Conservation (phyloP, 2,113 vertebrate species). For the Urocitellus parryii region DNA sequence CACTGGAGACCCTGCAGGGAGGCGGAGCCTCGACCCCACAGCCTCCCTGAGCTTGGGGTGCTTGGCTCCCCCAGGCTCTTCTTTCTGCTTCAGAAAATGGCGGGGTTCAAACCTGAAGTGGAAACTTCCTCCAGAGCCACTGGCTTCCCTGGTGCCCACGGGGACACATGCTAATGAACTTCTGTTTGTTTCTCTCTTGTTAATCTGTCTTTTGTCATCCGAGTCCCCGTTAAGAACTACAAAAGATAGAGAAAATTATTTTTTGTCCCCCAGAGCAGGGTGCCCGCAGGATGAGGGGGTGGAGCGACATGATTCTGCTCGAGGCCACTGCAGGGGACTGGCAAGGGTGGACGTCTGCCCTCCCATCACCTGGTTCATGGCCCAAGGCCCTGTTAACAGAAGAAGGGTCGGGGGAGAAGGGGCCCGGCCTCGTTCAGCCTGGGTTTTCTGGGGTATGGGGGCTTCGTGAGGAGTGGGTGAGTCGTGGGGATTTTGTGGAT, state of each 20-base stretch:
- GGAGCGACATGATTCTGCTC: not conserved
- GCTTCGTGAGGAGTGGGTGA: not conserved
- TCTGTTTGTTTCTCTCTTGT: not conserved
- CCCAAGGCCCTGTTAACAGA: not conserved
- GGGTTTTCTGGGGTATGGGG: not conserved
- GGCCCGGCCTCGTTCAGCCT: too few species aligned
- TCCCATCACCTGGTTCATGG: too few species aligned
- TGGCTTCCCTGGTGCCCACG: not conserved
- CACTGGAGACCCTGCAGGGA: too few species aligned
- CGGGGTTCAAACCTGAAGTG: not conserved
- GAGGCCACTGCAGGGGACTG: not conserved
- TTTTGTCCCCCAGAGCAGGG: not conserved
- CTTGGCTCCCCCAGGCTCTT: too few species aligned
- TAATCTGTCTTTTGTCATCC: not conserved
- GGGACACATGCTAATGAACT: not conserved
- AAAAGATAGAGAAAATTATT: not conserved
- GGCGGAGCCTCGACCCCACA: too few species aligned
- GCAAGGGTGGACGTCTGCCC: too few species aligned
- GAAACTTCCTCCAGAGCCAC: not conserved
- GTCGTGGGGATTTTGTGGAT: too few species aligned
- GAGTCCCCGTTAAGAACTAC: not conserved
- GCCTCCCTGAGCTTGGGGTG: too few species aligned
- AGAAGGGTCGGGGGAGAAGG: not conserved
- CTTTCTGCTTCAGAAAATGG: not conserved
- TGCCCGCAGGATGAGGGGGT: accelerated